Conservation (phyloP, 92 coral and sea anemone species). For the Phenganax stokvisi region DNA sequence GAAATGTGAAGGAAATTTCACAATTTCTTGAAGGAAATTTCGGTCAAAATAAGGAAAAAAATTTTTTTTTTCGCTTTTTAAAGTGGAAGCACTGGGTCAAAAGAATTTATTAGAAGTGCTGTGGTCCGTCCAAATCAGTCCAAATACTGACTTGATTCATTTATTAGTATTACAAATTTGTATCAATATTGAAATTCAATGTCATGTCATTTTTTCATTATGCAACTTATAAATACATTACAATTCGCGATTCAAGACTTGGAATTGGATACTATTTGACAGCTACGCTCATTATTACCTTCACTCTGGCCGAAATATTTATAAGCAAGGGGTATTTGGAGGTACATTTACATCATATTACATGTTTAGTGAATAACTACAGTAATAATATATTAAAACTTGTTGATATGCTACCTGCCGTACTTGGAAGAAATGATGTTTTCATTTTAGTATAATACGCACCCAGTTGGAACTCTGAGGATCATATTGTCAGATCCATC, state of each 20-base stretch:
- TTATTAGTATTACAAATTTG: background rate
- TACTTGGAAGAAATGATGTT: background rate
- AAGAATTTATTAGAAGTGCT: too few species aligned
- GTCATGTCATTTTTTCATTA: slow-evolving; percentile 79
- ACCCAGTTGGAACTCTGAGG: slow-evolving; percentile 76
- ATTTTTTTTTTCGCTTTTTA: too few species aligned
- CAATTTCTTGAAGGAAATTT: too few species aligned
- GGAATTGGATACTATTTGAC: slow-evolving; percentile 74
- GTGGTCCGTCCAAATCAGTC: too few species aligned
- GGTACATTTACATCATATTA: slow-evolving; percentile 42
- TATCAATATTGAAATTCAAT: background rate
- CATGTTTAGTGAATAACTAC: background rate
- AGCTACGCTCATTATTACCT: slow-evolving; percentile 58
- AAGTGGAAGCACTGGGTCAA: too few species aligned
- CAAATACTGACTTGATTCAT: background rate
- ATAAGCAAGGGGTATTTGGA: slow-evolving; percentile 79
- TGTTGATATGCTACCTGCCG: background rate
- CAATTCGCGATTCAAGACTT: slow-evolving; percentile 75
- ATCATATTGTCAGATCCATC: slow-evolving; percentile 66
- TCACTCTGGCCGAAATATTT: slow-evolving; percentile 71
- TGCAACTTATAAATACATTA: slow-evolving; percentile 73
- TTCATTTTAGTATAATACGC: slow-evolving; percentile 61
- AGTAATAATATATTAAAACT: background rate
- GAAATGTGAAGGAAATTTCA: too few species aligned
- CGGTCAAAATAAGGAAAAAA: too few species aligned